phyloP scores from a whole-genome alignment of 2,113 vertebrate genomes.

The Marmota flaviventris region DNA sequence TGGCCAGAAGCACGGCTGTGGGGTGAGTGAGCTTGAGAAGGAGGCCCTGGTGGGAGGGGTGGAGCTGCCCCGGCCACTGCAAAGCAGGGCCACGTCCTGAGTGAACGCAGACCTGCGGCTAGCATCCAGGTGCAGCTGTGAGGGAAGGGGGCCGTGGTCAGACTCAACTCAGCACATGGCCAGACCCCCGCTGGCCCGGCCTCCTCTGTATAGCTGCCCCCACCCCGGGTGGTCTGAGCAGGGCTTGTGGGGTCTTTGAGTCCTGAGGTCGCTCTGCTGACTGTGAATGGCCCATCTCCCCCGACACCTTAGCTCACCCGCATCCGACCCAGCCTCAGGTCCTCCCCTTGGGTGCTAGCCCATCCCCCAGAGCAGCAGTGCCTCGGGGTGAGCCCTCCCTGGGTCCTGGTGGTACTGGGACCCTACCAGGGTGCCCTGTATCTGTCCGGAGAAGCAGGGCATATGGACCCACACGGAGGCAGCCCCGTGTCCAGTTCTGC shows the following conservation, averaged over 20 bases:
- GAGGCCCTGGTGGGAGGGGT: too few relatives aligned
- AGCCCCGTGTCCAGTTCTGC: background rate
- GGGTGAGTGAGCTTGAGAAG: background rate
- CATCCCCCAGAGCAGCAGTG: background rate
- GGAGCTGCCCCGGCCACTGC: too few relatives aligned
- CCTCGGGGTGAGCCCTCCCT: too few relatives aligned
- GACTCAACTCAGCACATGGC: background rate
- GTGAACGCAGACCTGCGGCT: background rate
- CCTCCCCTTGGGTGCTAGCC: background rate
- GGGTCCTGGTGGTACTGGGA: background rate
- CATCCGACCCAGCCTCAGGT: background rate
- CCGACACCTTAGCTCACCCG: background rate
- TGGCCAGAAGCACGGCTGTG: background rate
- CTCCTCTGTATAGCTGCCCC: rapidly evolving
- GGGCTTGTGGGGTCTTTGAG: background rate
- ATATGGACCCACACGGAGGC: too few relatives aligned
- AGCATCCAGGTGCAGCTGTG: background rate
- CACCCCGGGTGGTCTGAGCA: background rate
- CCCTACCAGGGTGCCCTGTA: too few relatives aligned
- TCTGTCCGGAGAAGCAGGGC: too few relatives aligned
- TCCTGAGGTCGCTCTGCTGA: background rate
- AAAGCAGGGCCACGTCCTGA: too few relatives aligned
- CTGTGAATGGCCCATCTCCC: background rate
- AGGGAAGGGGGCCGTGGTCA: background rate
- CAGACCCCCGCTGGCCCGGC: too few relatives aligned